Evolutionary conservation across 2,113 vertebrate species (phyloP), one percentile per base, ranked within the genome.

Genomic region (Myrmecobius fasciatus): DNA sequence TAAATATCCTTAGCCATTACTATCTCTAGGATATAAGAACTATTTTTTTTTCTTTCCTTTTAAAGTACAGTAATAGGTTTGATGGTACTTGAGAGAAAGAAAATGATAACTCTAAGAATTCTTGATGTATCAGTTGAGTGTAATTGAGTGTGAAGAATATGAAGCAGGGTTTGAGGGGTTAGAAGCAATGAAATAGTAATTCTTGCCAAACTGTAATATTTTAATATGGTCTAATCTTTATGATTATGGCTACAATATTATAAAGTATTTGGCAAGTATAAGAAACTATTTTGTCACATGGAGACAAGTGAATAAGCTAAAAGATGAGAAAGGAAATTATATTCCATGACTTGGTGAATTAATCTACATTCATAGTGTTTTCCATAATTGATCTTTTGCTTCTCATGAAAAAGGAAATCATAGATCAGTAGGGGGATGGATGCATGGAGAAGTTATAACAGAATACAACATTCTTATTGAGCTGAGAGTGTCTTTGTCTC

Each of bases 341-440:
- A 96, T 95, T 96, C 93, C 93, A 96, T 14, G 53, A 96, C 88
- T 88, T 90, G 25, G 25, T 56, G 91, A 96, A 95, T 75, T 96
- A 92, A 96, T 47, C 93, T 95, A 92, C 89, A 96, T 24, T 89
- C 90, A 96, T 91, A 92, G 75, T 96, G 89, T 96, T 96, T 96
- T 94, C 49, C 89, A 95, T 89, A 93, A 97, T 93, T 97, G 96
- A 96, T 96, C 94, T 97, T 91, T 94, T 92, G 92, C 89, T 91
- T 26, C 93, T 94, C 96, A 89, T 94, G 89, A 96, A 96, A 93
- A 53, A 96, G 96, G 96, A 95, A 7, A 93, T 43, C 25, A 96
- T 52, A 92, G 90, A 96, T 94, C 95, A 94, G 89, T 94, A 92
- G 96, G 93, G 54, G 94, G 95, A 36, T 28, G 12, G 60, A 97